Evolutionary conservation across 2,113 vertebrate genomes (phyloP), one percentile per base, ranked within the genome.

Genomic region (Hypocryptadius cinnamomeus): DNA sequence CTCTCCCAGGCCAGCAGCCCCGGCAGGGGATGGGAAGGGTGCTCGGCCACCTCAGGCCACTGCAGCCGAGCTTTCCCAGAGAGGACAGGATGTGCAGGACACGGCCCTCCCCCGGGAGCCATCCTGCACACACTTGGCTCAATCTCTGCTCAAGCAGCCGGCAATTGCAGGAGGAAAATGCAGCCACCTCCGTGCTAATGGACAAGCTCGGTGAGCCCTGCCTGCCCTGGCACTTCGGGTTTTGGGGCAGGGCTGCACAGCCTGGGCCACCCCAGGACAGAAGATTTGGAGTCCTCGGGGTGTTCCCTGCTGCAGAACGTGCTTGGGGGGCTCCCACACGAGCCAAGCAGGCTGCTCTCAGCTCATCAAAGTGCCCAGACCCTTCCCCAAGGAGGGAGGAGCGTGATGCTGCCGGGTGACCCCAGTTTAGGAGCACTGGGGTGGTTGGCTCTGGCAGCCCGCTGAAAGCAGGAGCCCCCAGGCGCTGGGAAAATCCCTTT

Each of bases 371-470:
- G 14, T 1, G 7, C 79, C 23, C 1, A 51, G 73, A 51, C 30
- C 39, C 73, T 39, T 77, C 91, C 64, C 50, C 59, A 13, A 5
- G 92, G 68, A 15, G 30, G 15, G 10, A 63, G 71, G 10, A 73
- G 18, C 31, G 12, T 0, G 61, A 20, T 16, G 73, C 90, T 87
- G 73, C 87, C 15, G 64, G 18, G 23, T 35, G 56, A 27, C 5
- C n/a, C 14, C 50, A 0, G 22, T n/a, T 81, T 2, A 8, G n/a
- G n/a, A 35, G 61, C 69, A 0, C 28, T 0, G 48, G 3, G 18
- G 21, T 6, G 39, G 44, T 2, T n/a, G 39, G 17, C 23, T n/a
- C 56, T 6, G 69, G 59, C 77, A 54, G 84, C 64, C 68, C 31
- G 87, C 69, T 40, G 78, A 40, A 68, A 60, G 21, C 19, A 1